phyloP scores from a whole-genome alignment of 2,888 invertebrate genomes.

The Stegana nigrithorax region DNA sequence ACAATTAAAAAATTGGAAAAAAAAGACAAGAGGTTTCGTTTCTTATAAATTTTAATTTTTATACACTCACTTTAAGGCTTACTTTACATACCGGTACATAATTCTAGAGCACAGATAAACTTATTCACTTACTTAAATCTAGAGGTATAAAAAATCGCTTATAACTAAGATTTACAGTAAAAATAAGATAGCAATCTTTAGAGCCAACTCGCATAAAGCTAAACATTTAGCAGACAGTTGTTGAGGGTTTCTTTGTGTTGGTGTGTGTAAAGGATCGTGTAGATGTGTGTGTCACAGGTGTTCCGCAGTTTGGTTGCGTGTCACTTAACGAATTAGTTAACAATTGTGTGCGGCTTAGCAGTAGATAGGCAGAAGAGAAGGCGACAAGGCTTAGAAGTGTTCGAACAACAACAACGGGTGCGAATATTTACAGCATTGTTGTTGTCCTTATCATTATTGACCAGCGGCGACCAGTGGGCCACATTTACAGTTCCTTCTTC shows the following conservation, averaged over 20 bases:
- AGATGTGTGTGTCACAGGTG: too few relatives aligned
- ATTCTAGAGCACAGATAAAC: constrained; percentile 45
- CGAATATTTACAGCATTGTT: constrained; percentile 10
- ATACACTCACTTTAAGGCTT: constrained; percentile 27
- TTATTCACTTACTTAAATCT: constrained; percentile 52
- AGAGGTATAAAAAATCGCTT: constrained; percentile 3
- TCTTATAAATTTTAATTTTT: constrained; percentile 20
- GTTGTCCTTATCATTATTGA: background rate
- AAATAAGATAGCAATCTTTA: constrained; percentile 10
- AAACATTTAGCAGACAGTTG: constrained; percentile 28
- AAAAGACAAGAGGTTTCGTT: constrained; percentile 28
- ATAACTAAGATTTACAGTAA: too few relatives aligned
- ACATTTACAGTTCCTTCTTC: constrained; percentile 45
- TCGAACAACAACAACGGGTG: background rate
- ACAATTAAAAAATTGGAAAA: too few relatives aligned
- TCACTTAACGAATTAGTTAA: constrained; percentile 60
- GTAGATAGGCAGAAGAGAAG: background rate
- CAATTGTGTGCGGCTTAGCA: constrained; percentile 45
- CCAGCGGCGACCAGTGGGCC: background rate
- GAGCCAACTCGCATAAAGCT: constrained; percentile 28
- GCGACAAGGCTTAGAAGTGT: background rate
- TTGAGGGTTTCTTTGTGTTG: background rate
- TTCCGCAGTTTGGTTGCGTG: constrained; percentile 52
- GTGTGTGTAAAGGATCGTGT: too few relatives aligned
- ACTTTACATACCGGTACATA: constrained; percentile 50